Evolutionary conservation across 1,140 invertebrate species (phyloP).

Genomic region (Drosophila baimaii): DNA sequence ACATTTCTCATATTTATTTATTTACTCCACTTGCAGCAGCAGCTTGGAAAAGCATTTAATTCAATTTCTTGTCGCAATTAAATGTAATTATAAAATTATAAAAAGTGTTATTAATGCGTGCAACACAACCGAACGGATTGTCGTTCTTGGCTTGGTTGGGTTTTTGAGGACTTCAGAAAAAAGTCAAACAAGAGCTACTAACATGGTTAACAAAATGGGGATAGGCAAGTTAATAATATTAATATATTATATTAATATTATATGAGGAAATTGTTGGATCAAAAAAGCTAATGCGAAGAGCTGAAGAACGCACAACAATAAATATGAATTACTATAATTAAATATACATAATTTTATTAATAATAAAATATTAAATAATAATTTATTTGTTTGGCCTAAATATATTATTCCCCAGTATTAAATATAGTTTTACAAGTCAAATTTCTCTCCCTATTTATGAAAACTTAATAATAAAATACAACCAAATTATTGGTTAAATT

Average conservation of each 20-base stretch:
- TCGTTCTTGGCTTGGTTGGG: constrained; percentile 2
- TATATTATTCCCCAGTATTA: too few species aligned
- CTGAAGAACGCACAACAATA: too few species aligned
- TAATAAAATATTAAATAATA: too few species aligned
- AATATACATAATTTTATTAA: too few species aligned
- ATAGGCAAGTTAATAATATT: too few species aligned
- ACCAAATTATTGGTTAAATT: background rate
- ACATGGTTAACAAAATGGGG: background rate
- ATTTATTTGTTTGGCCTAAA: background rate
- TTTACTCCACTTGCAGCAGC: constrained; percentile 9
- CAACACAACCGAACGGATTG: constrained; percentile 20
- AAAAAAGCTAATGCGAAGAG: background rate
- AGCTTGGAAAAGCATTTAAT: constrained; percentile 53
- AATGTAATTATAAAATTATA: constrained; percentile 62
- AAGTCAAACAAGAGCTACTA: background rate
- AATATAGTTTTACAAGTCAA: background rate
- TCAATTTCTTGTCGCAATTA: constrained; percentile 71
- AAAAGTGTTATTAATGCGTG: constrained; percentile 30
- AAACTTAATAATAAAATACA: background rate
- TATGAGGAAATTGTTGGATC: background rate
- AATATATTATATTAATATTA: too few species aligned
- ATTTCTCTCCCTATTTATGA: background rate
- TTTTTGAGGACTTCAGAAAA: constrained; percentile 4
- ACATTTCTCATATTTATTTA: constrained; percentile 44
- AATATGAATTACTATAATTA: too few species aligned